Evolutionary conservation across 2,113 vertebrate genomes (phyloP).

Genomic region (Suricata suricatta): DNA sequence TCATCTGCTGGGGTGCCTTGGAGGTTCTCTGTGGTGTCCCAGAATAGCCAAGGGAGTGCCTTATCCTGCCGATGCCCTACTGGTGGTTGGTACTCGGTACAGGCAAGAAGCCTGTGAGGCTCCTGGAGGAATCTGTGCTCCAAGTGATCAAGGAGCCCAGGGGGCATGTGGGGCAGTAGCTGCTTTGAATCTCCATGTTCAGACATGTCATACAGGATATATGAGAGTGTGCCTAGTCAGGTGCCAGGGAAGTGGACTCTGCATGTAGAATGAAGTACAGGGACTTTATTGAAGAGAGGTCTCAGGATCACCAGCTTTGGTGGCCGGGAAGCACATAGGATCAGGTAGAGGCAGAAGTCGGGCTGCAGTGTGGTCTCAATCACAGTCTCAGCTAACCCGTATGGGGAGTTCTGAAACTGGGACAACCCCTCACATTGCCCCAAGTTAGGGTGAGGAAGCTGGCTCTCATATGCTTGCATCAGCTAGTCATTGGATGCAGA

Average conservation of each 20-base stretch:
- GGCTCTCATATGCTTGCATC: neutral
- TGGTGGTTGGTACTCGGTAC: accelerated
- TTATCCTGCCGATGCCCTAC: neutral
- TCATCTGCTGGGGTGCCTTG: neutral
- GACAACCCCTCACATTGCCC: neutral
- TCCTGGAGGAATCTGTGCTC: neutral
- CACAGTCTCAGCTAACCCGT: neutral
- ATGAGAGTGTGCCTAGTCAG: neutral
- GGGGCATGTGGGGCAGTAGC: neutral
- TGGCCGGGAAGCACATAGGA: neutral
- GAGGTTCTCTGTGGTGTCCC: neutral
- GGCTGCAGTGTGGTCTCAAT: neutral
- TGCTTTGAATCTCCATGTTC: neutral
- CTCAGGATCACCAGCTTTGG: neutral
- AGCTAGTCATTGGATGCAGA: neutral
- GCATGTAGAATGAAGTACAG: neutral
- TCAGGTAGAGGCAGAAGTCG: neutral
- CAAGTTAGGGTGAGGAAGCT: neutral
- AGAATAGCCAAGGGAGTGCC: neutral
- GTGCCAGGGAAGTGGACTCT: neutral
- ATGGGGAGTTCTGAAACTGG: neutral
- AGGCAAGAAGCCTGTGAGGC: neutral
- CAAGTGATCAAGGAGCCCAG: neutral
- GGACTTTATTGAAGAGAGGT: neutral
- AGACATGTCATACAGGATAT: accelerated